phyloP scores from a whole-genome alignment of 2,113 vertebrate genomes.

The Trematocara zebra region DNA sequence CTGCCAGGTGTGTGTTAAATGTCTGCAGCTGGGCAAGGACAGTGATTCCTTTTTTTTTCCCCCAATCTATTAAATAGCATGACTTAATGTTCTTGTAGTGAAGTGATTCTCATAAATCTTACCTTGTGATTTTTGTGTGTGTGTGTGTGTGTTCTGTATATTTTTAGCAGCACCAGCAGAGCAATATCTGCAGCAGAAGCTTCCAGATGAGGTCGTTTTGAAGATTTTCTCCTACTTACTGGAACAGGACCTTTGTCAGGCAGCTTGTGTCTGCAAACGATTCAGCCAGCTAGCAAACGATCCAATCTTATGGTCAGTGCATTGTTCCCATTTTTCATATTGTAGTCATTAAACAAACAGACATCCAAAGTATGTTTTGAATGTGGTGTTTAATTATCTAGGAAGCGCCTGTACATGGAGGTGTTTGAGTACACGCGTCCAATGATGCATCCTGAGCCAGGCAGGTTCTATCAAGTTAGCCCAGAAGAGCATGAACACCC shows the following conservation, averaged over 20 bases:
- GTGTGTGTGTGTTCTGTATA: background rate
- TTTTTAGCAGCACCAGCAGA: conserved; percentile 92
- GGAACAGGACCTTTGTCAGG: conserved; percentile 97
- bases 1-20: conserved; percentile 80
- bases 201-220: conserved; percentile 97
- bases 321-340: background rate
- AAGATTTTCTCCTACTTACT: conserved; percentile 98
- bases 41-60: background rate
- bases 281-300: conserved; percentile 99
- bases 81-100: background rate
- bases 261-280: conserved; percentile 97
- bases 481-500: conserved; percentile 98
- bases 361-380: background rate
- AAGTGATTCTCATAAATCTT: background rate
- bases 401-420: conserved; percentile 99
- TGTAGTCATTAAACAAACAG: background rate
- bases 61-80: background rate
- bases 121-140: background rate
- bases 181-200: conserved; percentile 97
- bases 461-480: conserved; percentile 97
- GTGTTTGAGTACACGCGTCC: conserved; percentile 98
- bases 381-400: conserved; percentile 35
- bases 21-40: conserved; percentile 19
- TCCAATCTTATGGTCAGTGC: conserved; percentile 94
- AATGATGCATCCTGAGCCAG: conserved; percentile 99